Evolutionary conservation across 1,140 invertebrate genomes (phyloP), one percentile per base, ranked within the genome.

Genomic region (Nephotettix cincticeps): DNA sequence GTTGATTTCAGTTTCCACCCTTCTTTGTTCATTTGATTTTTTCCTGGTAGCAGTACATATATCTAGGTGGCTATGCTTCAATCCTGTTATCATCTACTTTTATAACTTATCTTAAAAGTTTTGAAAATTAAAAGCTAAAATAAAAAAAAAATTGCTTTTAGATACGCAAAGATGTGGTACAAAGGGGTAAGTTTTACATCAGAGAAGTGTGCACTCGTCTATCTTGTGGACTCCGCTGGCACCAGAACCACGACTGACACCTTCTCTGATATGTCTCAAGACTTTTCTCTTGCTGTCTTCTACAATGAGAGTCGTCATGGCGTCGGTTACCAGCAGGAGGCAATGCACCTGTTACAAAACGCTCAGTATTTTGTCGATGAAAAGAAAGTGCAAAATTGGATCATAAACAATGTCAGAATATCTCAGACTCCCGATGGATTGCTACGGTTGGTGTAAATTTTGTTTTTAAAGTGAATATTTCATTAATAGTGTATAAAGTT

Each of bases 151-250:
- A n/a, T n/a, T 36, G 32, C 32, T 6, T 14, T 6, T 36, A 88
- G 91, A 76, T 93, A 89, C 73, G 93, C 92, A 6, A 94, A 95
- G 79, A 94, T 95, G 91, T 94, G 92, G 91, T 92, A 94, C 79
- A 94, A 93, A 80, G 93, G 93, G 0, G 90, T 95, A 0, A 93
- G 91, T 75, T 94, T 95, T 76, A 93, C 92, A 9, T 91, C 91
- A 67, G 90, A 92, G 76, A 89, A 91, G 70, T 93, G 91, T 76
- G 92, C 92, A 58, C 81, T 94, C 72, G 91, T 93, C 21, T 95
- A 94, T 79, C 79, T 94, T 51, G 92, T 95, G 25, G 93, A 95
- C 79, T 88, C 90, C 0, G 93, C 92, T 45, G 93, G 93, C 2
- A 93, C 92, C 0, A 86, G 93, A 68, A 93, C 93, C 21, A 94